Base-by-base conservation (phyloP, 2,113 vertebrate genomes). In the Pterophyllum scalare region DNA sequence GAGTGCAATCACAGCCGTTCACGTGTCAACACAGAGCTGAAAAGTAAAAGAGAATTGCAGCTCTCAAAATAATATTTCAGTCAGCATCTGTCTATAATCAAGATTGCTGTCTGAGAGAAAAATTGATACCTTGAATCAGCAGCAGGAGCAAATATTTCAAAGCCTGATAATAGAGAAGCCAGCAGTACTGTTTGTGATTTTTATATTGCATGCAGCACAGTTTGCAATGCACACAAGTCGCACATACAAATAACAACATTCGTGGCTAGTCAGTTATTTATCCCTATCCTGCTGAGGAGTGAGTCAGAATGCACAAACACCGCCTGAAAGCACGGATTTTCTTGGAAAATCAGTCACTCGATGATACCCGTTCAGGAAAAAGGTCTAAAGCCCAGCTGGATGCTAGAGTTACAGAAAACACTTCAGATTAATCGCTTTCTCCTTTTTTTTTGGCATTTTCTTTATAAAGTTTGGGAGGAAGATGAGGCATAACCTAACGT, bases 31-130 rank as follows among this genome's bases (percentile, higher is more conserved):
- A 49, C 43, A 40, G 17, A 75, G 65, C 77, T 20, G 81, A 65
- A 76, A 87, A 75, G 77, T 20, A 64, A 58, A 77, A 2, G 14
- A 70, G 59, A 84, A 81, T 10, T 74, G 64, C 17, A 72, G 22
- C 60, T 65, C 8, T 49, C 31, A 28, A 76, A 43, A 74, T 52
- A 82, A 85, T 70, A 19, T 81, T 57, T 59, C 59, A 75, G 57
- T 15, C 15, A 3, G 20, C 26, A 35, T 79, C 75, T 49, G 64
- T 75, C 72, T 80, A 26, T 82, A 92, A 89, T 89, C 49, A 33
- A 52, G 58, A 59, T 20, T 7, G 2, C 60, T 12, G 3, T 33
- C 33, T 75, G 60, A 82, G 31, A 76, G 60, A 64, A 38, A 49
- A 59, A 64, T 3, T 54, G 40, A 81, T 75, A 60, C 31, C 52